Percentiles rank a stretch among this genome's conserved stretches.
phyloP scores from a whole-genome alignment of 2,113 vertebrate species.

The Heterochromis multidens region DNA sequence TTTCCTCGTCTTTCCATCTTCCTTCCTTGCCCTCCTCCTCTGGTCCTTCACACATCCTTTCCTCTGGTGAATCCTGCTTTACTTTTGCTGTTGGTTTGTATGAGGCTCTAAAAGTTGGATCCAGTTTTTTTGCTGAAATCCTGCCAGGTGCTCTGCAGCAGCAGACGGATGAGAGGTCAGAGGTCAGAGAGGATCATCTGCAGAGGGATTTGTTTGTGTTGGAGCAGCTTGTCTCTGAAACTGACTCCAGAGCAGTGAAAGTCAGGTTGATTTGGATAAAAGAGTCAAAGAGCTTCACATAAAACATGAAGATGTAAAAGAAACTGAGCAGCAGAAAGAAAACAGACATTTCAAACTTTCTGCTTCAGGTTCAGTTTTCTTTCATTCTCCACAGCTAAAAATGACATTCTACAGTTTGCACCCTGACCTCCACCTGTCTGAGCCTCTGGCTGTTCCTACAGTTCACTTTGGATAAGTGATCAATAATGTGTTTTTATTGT shows the following conservation, averaged over 20 bases:
- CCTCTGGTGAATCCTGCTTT: too few relatives aligned
- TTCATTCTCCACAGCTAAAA: too few relatives aligned
- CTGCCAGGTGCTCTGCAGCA: not conserved
- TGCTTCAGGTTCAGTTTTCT: too few relatives aligned
- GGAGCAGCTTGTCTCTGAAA: not conserved
- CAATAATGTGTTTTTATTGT: too few relatives aligned
- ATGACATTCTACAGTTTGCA: too few relatives aligned
- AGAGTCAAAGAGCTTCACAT: not conserved
- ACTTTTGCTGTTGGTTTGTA: not conserved
- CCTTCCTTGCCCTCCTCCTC: not conserved
- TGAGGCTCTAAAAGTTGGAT: not conserved
- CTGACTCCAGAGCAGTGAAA: not conserved
- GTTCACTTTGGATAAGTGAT: too few relatives aligned
- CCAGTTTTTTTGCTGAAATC: not conserved
- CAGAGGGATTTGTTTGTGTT: not conserved
- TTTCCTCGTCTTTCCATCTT: not conserved
- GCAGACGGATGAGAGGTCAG: not conserved
- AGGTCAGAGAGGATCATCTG: not conserved
- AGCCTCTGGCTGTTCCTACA: too few relatives aligned
- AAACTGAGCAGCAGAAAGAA: too few relatives aligned
- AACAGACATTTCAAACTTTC: too few relatives aligned
- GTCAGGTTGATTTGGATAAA: not conserved
- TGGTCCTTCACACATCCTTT: not conserved
- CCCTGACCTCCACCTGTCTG: too few relatives aligned
- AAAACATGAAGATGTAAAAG: not conserved